phyloP scores from a whole-genome alignment of 2,113 vertebrate genomes.

The Podarcis cretensis region DNA sequence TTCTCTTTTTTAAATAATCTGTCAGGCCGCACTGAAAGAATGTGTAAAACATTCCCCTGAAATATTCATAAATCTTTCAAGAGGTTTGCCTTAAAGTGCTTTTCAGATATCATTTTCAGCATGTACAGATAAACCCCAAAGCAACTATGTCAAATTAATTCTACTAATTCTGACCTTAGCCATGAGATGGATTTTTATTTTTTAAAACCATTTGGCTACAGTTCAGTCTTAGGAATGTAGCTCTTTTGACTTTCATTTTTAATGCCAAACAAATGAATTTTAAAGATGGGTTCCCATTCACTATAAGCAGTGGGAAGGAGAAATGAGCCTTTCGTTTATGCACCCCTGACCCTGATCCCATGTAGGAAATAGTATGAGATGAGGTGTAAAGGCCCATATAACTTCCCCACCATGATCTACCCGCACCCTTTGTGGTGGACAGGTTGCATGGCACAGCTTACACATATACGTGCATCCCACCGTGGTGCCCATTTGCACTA shows the following conservation, averaged over 20 bases:
- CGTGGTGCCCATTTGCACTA: no score
- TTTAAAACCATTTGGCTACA: neutral
- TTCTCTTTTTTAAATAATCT: conserved; percentile 40
- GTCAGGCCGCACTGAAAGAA: conserved; percentile 28
- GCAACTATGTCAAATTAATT: conserved; percentile 34
- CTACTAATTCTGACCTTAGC: neutral
- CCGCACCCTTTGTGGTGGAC: neutral
- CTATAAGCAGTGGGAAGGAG: neutral
- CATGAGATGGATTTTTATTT: neutral
- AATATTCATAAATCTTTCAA: conserved; percentile 40
- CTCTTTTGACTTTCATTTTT: neutral
- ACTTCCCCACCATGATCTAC: neutral
- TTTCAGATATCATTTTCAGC: conserved; percentile 42
- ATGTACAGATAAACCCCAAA: conserved; percentile 17
- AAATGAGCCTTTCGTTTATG: neutral
- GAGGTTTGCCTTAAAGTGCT: conserved; percentile 26
- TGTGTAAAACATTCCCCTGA: conserved; percentile 26
- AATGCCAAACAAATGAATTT: neutral
- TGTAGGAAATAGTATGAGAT: neutral
- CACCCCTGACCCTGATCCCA: neutral
- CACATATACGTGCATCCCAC: neutral
- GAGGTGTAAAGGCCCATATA: neutral
- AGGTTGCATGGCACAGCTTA: neutral
- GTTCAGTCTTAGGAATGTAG: neutral
- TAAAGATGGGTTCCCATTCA: neutral